phyloP scores from a whole-genome alignment of 1,140 invertebrate genomes.

The Orchesella cincta region DNA sequence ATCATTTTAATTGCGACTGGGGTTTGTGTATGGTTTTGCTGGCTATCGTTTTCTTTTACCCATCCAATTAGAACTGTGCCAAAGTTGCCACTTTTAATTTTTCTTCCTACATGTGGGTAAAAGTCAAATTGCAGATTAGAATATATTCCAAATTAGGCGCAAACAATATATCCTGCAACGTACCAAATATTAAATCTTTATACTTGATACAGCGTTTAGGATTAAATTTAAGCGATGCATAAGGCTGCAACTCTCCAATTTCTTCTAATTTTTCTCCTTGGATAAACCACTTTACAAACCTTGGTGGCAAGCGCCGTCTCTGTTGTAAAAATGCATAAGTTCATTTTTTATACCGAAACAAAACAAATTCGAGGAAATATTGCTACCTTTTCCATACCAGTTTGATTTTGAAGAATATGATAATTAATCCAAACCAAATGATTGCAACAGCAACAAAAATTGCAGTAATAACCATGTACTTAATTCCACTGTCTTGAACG shows the following conservation, averaged over 20 bases:
- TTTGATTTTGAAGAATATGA: not conserved
- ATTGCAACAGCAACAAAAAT: not conserved
- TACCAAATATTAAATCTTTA: not conserved
- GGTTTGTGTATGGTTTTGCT: too few species aligned
- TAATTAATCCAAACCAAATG: too few species aligned
- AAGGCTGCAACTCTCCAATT: not conserved
- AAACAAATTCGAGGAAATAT: not conserved
- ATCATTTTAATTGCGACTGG: constrained; percentile 27
- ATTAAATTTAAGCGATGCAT: not conserved
- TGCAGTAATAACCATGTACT: not conserved
- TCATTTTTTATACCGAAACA: not conserved
- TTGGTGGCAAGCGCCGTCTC: not conserved
- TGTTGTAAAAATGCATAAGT: not conserved
- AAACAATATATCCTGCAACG: not conserved
- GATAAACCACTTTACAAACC: not conserved
- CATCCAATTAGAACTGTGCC: not conserved
- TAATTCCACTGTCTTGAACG: not conserved
- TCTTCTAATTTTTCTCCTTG: not conserved
- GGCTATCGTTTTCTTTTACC: not conserved
- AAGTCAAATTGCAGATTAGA: not conserved
- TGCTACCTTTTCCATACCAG: not conserved
- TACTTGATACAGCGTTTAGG: not conserved
- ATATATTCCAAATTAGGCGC: not conserved
- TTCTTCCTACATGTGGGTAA: not conserved
- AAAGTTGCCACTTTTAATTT: not conserved